These are phyloP conservation scores for Ptilorrhoa leucosticta DNA, from an alignment of 2,113 vertebrate species.

Conservation along the genomic window DNA sequence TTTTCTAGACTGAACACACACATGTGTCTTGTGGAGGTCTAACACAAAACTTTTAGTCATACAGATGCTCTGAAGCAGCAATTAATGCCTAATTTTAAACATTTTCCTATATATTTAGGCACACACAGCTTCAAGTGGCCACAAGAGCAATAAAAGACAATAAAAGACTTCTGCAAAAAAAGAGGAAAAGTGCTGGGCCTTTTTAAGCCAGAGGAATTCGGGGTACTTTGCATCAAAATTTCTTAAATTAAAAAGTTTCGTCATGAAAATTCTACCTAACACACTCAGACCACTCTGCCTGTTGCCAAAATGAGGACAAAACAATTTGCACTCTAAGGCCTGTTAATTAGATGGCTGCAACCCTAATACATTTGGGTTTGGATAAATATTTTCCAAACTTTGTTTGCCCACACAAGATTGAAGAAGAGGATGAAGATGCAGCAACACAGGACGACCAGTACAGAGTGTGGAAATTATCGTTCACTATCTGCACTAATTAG, in stretches of 20 bases:
- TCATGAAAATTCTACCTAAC: background rate
- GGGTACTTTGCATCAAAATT: background rate
- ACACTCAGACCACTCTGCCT: background rate
- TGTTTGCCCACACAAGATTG: background rate
- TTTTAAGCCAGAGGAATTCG: background rate
- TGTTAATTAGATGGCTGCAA: background rate
- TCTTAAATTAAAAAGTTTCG: background rate
- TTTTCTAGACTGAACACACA: background rate
- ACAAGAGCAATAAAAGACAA: background rate
- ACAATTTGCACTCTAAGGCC: background rate
- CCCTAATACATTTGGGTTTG: background rate
- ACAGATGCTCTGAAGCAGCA: background rate
- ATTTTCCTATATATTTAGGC: background rate
- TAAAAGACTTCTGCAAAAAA: background rate
- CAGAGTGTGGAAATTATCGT: background rate
- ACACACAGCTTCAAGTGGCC: background rate
- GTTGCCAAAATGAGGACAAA: background rate
- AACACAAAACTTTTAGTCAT: background rate
- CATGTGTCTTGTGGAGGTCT: background rate
- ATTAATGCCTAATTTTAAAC: background rate
- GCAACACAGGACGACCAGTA: background rate
- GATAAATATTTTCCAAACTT: background rate
- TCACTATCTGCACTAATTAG: background rate
- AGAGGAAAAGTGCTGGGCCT: background rate
- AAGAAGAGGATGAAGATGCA: background rate